Percentiles rank a stretch among this genome's conserved stretches.
These are phyloP conservation scores for Clitarchus hookeri DNA, from an alignment of 2,888 invertebrate species.

Conservation along the genomic window DNA sequence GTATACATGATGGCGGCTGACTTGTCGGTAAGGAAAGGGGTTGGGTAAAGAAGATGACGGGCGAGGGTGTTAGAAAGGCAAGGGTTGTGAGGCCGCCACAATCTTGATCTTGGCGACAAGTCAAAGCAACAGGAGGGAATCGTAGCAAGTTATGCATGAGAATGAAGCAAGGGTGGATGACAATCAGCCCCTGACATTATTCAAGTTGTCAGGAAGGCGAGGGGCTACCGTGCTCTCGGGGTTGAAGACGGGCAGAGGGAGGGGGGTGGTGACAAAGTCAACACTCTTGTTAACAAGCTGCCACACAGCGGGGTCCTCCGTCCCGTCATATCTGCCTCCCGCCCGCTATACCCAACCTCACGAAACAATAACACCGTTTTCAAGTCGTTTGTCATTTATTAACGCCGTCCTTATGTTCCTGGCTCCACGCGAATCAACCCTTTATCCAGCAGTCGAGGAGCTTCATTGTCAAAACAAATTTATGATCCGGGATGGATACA, in stretches of 20 bases:
- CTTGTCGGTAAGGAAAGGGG: neutral
- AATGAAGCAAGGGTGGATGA: constrained; percentile 6
- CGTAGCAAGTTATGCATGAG: neutral
- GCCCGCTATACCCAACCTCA: neutral
- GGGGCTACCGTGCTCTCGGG: neutral
- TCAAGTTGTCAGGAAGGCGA: neutral
- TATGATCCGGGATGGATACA: too few relatives aligned
- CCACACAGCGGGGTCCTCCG: neutral
- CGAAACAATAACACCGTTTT: neutral
- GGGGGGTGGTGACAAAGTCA: neutral
- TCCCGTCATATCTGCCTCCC: neutral
- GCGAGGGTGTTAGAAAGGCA: neutral
- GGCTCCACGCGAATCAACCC: too few relatives aligned
- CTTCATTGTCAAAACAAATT: too few relatives aligned
- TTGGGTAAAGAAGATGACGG: neutral
- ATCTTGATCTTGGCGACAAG: constrained; percentile 14
- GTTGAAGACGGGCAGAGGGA: too few relatives aligned
- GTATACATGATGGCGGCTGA: neutral
- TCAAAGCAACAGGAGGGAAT: constrained; percentile 14
- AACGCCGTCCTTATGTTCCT: neutral
- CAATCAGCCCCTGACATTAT: neutral
- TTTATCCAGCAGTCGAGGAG: too few relatives aligned
- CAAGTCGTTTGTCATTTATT: constrained; percentile 5
- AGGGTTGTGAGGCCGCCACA: neutral
- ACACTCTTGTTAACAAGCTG: neutral